A percentile compares a stretch with the other conserved stretches of the same genome.
Conservation (phyloP, 2,113 vertebrate genomes). For the Micronycteris hirsuta region DNA sequence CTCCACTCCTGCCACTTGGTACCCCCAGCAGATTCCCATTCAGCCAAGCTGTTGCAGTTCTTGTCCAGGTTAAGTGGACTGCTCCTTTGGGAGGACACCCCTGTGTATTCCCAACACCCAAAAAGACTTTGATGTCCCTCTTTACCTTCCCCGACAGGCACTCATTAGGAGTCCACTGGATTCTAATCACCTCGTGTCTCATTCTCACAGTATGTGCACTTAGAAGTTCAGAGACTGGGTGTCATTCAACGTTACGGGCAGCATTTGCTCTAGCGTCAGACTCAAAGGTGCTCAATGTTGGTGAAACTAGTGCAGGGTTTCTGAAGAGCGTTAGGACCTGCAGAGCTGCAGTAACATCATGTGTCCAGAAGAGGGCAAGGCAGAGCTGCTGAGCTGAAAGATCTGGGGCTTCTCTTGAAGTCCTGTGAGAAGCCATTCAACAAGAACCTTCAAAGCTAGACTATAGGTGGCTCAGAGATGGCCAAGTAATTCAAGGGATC, state of each 20-base stretch:
- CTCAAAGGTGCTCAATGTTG: neutral
- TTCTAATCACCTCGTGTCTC: neutral
- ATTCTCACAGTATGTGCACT: neutral
- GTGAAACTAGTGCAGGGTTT: neutral
- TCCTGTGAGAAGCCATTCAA: neutral
- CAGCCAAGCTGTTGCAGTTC: neutral
- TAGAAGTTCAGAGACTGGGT: neutral
- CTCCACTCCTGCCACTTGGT: too few species aligned
- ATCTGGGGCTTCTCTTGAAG: neutral
- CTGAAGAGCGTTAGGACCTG: too few species aligned
- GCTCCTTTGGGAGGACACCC: neutral
- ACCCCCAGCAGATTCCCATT: neutral
- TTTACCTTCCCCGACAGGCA: neutral
- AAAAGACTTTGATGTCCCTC: neutral
- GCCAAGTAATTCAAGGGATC: neutral
- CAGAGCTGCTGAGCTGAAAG: neutral
- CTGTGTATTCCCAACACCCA: neutral
- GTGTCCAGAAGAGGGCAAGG: neutral
- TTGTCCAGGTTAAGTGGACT: neutral
- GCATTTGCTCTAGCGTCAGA: neutral
- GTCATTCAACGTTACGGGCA: neutral
- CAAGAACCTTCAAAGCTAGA: neutral
- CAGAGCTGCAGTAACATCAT: neutral
- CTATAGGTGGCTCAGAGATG: neutral
- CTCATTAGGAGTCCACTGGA: neutral